Percentiles rank a stretch among this genome's conserved stretches.
Evolutionary conservation across 2,888 invertebrate species (phyloP).

Genomic region (Halictus quadricinctus): DNA sequence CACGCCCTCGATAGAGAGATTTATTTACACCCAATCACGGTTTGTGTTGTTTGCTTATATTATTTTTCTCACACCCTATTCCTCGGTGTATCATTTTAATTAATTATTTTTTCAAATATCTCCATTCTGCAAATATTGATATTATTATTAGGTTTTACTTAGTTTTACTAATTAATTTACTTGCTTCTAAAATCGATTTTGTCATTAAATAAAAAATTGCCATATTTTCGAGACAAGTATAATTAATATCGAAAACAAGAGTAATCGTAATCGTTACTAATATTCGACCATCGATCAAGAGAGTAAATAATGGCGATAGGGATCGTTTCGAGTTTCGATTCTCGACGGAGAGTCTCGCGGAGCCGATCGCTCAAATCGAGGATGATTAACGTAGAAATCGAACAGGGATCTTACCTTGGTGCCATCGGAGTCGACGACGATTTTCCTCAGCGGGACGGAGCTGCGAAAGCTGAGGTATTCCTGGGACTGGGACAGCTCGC

Average conservation of each 20-base stretch:
- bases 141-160: not conserved
- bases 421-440: slow-evolving; percentile 91
- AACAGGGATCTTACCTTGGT: slow-evolving; percentile 86
- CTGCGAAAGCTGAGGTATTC: slow-evolving; percentile 92
- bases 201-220: too few relatives aligned
- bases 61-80: not conserved
- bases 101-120: not conserved
- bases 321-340: slow-evolving; percentile 6
- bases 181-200: too few relatives aligned
- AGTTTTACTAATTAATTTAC: not conserved
- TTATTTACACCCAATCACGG: slow-evolving; percentile 12
- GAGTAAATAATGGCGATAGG: not conserved
- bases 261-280: too few relatives aligned
- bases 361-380: not conserved
- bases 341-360: not conserved
- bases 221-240: too few relatives aligned
- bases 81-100: not conserved
- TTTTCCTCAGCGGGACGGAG: slow-evolving; percentile 89
- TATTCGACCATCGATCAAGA: not conserved
- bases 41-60: not conserved
- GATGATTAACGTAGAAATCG: not conserved
- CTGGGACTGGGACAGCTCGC: slow-evolving; percentile 89
- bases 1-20: not conserved
- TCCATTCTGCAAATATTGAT: not conserved
- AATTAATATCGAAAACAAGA: too few relatives aligned